phyloP scores from a whole-genome alignment of 2,797 vertebrate species.

The Pteronotus mesoamericanus region DNA sequence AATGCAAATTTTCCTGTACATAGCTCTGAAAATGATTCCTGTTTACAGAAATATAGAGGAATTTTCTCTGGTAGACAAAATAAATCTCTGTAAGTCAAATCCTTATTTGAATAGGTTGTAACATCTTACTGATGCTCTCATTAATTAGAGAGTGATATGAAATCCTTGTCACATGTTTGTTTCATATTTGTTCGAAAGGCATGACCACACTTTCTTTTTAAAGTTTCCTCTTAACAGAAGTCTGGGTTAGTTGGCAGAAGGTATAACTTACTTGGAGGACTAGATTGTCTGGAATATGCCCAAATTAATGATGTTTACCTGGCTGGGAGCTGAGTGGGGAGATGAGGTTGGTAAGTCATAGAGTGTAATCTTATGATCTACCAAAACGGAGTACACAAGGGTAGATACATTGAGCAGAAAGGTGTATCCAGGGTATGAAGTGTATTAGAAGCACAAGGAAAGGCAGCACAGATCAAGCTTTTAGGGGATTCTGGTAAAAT shows the following conservation, averaged over 20 bases:
- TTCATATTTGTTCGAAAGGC: background rate
- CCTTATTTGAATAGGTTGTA: background rate
- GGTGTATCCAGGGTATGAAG: rapidly evolving
- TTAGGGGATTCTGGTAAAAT: background rate
- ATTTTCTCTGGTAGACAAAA: background rate
- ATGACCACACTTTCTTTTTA: background rate
- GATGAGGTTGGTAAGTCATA: background rate
- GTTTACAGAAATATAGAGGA: background rate
- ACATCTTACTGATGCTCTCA: background rate
- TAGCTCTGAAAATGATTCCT: background rate
- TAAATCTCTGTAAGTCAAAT: background rate
- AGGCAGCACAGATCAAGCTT: background rate
- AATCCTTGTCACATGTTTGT: background rate
- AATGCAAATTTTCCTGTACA: background rate
- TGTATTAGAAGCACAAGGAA: background rate
- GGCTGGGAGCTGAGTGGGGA: background rate
- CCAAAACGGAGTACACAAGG: too few species aligned
- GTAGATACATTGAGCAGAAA: background rate
- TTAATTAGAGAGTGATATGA: background rate
- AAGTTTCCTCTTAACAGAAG: background rate
- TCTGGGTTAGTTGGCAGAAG: background rate
- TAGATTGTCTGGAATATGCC: background rate
- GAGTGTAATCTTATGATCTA: background rate
- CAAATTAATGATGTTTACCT: background rate
- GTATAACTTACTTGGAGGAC: background rate